phyloP scores from a whole-genome alignment of 2,888 invertebrate species.

The Oscheius onirici region DNA sequence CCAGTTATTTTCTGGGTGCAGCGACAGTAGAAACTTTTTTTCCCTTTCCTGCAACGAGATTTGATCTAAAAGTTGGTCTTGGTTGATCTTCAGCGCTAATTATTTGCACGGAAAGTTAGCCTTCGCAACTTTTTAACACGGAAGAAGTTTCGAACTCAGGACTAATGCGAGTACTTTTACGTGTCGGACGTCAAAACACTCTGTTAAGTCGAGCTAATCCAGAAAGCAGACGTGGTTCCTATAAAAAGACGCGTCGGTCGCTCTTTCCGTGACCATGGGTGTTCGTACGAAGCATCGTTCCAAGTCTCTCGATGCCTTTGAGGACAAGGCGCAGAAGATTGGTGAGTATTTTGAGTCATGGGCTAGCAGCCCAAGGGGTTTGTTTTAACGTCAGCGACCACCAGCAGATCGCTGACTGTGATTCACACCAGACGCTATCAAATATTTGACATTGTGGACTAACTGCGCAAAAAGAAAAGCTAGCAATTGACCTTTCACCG shows the following conservation, averaged over 20 bases:
- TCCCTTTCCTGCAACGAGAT: neutral
- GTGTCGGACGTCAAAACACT: conserved; percentile 1
- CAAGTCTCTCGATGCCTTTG: conserved; percentile 10
- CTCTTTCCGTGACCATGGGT: neutral
- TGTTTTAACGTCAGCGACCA: conserved; percentile 27
- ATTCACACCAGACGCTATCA: conserved; percentile 22
- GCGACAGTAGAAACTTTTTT: no score
- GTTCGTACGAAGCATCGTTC: neutral
- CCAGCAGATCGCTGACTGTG: conserved; percentile 4
- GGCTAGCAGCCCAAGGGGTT: conserved; percentile 17
- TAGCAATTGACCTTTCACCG: no score
- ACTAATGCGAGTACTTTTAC: neutral
- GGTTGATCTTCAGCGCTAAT: neutral
- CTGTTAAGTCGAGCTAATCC: conserved; percentile 8
- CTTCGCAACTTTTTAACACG: neutral
- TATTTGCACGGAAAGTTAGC: neutral
- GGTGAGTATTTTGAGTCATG: conserved; percentile 11
- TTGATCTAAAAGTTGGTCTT: neutral
- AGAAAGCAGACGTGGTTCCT: conserved; percentile 4
- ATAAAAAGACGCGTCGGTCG: neutral
- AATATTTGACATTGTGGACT: conserved; percentile 19
- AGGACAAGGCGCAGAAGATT: neutral
- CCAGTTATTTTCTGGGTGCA: no score
- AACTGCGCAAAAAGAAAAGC: neutral
- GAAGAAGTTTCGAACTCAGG: neutral